These are phyloP conservation scores for Ochropleura leucogaster DNA, from an alignment of 2,888 invertebrate species.

Conservation along the genomic window DNA sequence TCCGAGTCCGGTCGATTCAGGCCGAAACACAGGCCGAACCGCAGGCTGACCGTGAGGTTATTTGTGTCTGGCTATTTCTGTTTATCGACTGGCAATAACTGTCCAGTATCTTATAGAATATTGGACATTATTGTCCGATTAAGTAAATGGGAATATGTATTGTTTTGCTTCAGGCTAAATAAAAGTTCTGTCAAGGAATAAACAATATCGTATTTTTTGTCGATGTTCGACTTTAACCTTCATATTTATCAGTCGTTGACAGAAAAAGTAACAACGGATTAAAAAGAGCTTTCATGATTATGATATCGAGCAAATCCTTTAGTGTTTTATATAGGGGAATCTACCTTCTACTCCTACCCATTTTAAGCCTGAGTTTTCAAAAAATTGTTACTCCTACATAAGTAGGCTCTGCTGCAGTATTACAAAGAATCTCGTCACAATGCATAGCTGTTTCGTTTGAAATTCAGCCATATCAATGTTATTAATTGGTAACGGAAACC, in stretches of 20 bases:
- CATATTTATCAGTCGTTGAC: neutral
- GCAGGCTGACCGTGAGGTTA: conserved; percentile 41
- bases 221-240: neutral
- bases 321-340: too few relatives aligned
- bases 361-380: neutral
- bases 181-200: neutral
- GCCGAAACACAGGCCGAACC: conserved; percentile 8
- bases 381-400: neutral
- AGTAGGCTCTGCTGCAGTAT: neutral
- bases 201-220: neutral
- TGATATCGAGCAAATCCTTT: neutral
- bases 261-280: neutral
- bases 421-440: neutral
- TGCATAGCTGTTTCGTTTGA: neutral
- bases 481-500: neutral
- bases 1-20: neutral
- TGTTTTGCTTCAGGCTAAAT: neutral
- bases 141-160: conserved; percentile 5
- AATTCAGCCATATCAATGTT: neutral
- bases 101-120: conserved; percentile 6
- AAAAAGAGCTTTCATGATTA: neutral
- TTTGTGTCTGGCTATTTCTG: conserved; percentile 39
- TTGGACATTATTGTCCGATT: conserved; percentile 1
- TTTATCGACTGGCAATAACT: conserved; percentile 41
- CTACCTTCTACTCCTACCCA: neutral